A percentile compares a stretch with the other conserved stretches of the same genome.
These are phyloP conservation scores for Mythimna loreyi DNA, from an alignment of 2,888 invertebrate species.

Conservation along the genomic window DNA sequence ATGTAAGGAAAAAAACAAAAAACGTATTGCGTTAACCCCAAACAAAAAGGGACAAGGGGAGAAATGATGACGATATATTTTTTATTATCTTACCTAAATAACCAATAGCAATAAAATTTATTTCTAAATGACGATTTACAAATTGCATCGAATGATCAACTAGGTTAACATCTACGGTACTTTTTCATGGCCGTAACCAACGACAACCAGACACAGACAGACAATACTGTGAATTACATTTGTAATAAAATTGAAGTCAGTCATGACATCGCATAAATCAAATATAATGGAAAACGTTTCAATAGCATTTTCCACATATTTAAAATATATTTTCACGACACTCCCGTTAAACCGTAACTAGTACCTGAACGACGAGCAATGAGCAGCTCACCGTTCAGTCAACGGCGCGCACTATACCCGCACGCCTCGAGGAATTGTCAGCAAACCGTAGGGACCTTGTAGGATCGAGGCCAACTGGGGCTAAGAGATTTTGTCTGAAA, in stretches of 20 bases:
- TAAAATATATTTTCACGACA: conserved; percentile 10
- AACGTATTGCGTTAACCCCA: no score
- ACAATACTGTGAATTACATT: conserved; percentile 28
- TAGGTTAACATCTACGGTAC: conserved; percentile 18
- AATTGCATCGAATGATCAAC: conserved; percentile 23
- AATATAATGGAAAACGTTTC: conserved; percentile 9
- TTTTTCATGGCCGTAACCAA: conserved; percentile 42
- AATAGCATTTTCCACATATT: conserved; percentile 14
- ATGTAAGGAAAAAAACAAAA: no score
- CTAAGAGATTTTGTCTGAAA: no score
- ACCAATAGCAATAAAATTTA: not conserved
- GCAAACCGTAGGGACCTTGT: no score
- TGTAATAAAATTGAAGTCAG: conserved; percentile 29
- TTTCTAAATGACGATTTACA: conserved; percentile 1
- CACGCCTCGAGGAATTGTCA: no score
- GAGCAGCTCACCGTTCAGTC: no score
- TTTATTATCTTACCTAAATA: not conserved
- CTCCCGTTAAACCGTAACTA: not conserved
- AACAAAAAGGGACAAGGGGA: no score
- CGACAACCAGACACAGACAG: conserved; percentile 13
- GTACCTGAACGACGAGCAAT: no score
- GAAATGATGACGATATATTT: no score
- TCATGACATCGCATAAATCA: conserved; percentile 43
- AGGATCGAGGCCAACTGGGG: no score
- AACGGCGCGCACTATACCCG: no score